Base-by-base conservation (phyloP, 2,113 vertebrate genomes). In the Semicossyphus pulcher region DNA sequence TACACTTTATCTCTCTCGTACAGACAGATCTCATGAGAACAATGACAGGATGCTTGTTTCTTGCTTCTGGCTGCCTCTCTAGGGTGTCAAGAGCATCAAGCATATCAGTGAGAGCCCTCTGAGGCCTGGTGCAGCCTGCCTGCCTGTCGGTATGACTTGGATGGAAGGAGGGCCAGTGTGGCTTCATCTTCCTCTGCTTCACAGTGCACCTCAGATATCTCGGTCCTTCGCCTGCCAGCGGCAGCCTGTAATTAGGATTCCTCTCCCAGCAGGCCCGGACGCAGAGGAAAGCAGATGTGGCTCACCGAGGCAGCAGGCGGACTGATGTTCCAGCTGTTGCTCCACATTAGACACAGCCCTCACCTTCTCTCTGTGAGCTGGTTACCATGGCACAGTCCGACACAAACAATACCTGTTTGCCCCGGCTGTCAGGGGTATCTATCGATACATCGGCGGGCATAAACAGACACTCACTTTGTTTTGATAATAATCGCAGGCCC, bases 201-300 rank as follows among this genome's bases (percentile, higher is more conserved):
- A 78, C 8, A 16, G 74, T 65, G 68, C 78, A 78, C 69, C 86
- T 83, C 80, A 91, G 89, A 91, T 88, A 87, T 86, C 84, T 73
- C 86, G 76, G 85, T 89, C 84, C 80, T 87, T 89, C 88, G 81
- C 91, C 80, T 87, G 84, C 85, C 78, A 72, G 83, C 75, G 82
- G 86, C 86, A 85, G 89, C 87, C 90, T 91, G 87, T 93, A 92
- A 93, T 93, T 93, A 92, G 86, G 89, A 91, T 92, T 91, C 90
- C 84, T 77, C 83, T 90, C 88, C 78, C 92, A 89, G 92, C 82
- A 86, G 91, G 91, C 79, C 77, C 64, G 36, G 32, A 70, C 81
- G 23, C 84, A 68, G 62, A 88, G 81, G 86, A 93, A 92, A 93
- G 83, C 93, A 94, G 93, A 93, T 94, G 92, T 92, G 87, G 87